Base-by-base conservation (phyloP, 2,797 vertebrate genomes). In the Squalus acanthias region DNA sequence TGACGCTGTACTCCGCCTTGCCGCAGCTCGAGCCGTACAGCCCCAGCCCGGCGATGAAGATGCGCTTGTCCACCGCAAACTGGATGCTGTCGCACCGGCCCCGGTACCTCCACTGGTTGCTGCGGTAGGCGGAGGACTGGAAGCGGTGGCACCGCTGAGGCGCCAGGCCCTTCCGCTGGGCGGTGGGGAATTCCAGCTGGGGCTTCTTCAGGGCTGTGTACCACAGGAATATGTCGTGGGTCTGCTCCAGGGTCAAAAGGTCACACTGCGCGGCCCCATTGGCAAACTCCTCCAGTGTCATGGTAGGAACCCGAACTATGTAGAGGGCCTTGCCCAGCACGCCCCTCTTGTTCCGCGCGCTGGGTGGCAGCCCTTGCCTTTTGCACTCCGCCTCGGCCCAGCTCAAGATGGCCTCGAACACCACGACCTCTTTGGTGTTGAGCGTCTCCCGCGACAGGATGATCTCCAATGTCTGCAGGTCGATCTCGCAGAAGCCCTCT, bases 21-120 rank as follows among this genome's bases (percentile, higher is more conserved):
- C 98, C 98, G 0, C 99, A 99, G 96, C 99, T 99, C 0, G 99
- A 99, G 6, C 99, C 99, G 2, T 99, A 99, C 96, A 99, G 97
- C 13, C 99, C 99, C 96, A 99, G 97, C 26, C 99, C 99, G 0
- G 98, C 99, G 26, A 99, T 98, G 97, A 99, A 99, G 97, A 99
- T 98, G 96, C 99, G 97, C 96, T 98, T 98, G 98, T 99, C 99
- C 96, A 98, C 99, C 0, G 99, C 99, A 26, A 99, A 99, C 98
- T 99, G 99, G 97, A 99, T 99, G 97, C 99, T 99, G 98, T 99
- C 99, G 1, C 99, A 99, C 3, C 99, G 99, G 0, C 99, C 99
- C 0, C 99, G 98, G 98, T 99, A 99, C 96, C 99, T 97, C 99
- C 99, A 99, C 98, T 99, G 99, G 96, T 99, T 99, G 98, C 99